Evolutionary conservation across 1,140 invertebrate genomes (phyloP).

Genomic region (Drosophila parabipectinata): DNA sequence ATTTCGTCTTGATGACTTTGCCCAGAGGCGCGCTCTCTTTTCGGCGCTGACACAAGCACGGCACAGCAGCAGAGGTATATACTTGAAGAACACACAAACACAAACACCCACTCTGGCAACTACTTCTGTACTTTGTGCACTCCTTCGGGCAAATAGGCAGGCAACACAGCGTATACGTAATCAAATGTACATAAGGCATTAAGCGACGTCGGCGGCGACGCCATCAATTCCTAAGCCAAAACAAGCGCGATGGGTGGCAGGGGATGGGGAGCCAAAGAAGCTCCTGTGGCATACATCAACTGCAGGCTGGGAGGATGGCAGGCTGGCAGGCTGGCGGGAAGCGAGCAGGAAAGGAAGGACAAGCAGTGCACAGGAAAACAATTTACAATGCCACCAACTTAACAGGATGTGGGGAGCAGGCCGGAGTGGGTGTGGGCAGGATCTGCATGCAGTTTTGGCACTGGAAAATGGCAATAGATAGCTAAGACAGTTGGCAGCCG

Average conservation of each 20-base stretch:
- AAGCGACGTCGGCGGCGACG: conserved; percentile 48
- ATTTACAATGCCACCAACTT: conserved; percentile 76
- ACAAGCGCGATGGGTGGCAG: conserved; percentile 20
- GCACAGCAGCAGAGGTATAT: conserved; percentile 4
- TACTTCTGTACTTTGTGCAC: conserved; percentile 41
- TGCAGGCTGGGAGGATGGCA: conserved; percentile 31
- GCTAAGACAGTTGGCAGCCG: conserved; percentile 36
- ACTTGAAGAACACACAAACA: not conserved
- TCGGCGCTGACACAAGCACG: conserved; percentile 32
- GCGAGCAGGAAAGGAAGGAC: conserved; percentile 45
- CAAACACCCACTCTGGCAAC: no score
- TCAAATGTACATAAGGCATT: conserved; percentile 67
- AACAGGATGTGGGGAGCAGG: conserved; percentile 23
- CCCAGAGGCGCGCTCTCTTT: conserved; percentile 56
- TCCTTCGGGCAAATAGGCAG: conserved; percentile 60
- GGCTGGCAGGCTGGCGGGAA: conserved; percentile 29
- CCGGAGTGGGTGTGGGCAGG: not conserved
- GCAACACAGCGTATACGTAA: conserved; percentile 66
- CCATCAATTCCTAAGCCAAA: conserved; percentile 61
- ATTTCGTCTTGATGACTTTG: conserved; percentile 56
- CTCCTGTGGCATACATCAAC: conserved; percentile 56
- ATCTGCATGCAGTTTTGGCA: conserved; percentile 71
- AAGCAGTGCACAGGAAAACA: conserved; percentile 70
- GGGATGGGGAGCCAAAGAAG: conserved; percentile 7
- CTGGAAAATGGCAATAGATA: conserved; percentile 65